A percentile compares a stretch with the other conserved stretches of the same genome.
These are phyloP conservation scores for Manacus vitellinus DNA, from an alignment of 2,113 vertebrate genomes.

Conservation along the genomic window DNA sequence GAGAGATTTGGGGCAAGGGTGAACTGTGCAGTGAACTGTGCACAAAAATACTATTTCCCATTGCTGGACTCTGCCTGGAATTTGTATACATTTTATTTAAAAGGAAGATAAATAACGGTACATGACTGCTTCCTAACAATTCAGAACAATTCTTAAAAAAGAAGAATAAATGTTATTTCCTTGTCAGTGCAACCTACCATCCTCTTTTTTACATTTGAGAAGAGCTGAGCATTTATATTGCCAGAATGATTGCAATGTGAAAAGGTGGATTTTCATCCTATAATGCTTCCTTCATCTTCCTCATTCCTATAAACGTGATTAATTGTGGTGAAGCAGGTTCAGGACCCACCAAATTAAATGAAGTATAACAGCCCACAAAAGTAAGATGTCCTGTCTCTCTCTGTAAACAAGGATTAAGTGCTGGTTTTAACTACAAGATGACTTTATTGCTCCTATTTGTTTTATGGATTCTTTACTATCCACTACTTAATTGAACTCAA, in stretches of 20 bases:
- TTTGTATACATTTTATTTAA: neutral
- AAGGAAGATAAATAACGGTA: neutral
- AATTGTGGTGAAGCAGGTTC: neutral
- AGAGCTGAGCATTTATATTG: neutral
- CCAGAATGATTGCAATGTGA: neutral
- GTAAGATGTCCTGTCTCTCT: neutral
- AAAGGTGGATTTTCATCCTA: neutral
- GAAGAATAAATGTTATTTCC: neutral
- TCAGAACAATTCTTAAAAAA: neutral
- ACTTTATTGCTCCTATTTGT: neutral
- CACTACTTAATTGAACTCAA: conserved; percentile 47
- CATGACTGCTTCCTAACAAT: neutral
- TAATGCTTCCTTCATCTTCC: neutral
- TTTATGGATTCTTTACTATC: conserved; percentile 29
- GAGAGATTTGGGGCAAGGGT: neutral
- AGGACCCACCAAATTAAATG: neutral
- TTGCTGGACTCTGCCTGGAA: neutral
- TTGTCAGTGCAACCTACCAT: neutral
- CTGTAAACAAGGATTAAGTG: neutral
- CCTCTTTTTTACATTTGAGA: neutral
- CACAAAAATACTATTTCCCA: neutral
- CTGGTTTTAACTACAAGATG: neutral
- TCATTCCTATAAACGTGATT: neutral
- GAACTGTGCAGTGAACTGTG: neutral
- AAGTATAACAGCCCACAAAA: neutral